These are phyloP conservation scores for Ophion ventricosus DNA, from an alignment of 2,888 invertebrate genomes.

Conservation along the genomic window DNA sequence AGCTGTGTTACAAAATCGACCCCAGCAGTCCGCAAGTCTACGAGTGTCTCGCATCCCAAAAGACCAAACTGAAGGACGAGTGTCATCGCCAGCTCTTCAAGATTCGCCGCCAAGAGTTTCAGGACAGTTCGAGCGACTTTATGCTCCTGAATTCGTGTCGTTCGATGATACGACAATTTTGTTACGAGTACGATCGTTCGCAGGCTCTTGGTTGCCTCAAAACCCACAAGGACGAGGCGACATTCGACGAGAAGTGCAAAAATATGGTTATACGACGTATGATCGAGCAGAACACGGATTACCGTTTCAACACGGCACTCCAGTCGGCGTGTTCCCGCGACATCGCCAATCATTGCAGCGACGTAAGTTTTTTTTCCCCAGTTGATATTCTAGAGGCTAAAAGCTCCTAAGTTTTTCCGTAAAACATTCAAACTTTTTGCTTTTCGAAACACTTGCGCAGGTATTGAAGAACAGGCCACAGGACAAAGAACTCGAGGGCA, in stretches of 20 bases:
- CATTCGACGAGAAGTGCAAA: constrained; percentile 93
- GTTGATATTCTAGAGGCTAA: background rate
- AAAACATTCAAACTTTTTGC: background rate
- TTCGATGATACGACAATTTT: constrained; percentile 93
- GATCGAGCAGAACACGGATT: constrained; percentile 95
- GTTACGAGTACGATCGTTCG: constrained; percentile 88
- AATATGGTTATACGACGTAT: constrained; percentile 93
- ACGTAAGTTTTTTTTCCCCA: constrained; percentile 77
- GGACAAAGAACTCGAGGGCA: constrained; percentile 92
- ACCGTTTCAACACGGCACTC: constrained; percentile 93
- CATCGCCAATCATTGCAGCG: constrained; percentile 89
- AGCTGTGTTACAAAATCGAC: constrained; percentile 88
- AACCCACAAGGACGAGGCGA: constrained; percentile 89
- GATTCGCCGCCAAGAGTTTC: constrained; percentile 93
- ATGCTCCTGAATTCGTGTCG: constrained; percentile 93
- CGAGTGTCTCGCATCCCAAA: constrained; percentile 88
- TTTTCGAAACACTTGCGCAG: constrained; percentile 56
- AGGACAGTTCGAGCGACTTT: constrained; percentile 94
- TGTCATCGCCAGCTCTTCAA: constrained; percentile 94
- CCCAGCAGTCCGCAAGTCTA: constrained; percentile 90
- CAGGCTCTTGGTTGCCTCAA: constrained; percentile 92
- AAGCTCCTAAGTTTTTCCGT: background rate
- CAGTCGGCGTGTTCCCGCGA: constrained; percentile 92
- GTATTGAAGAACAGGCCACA: constrained; percentile 76
- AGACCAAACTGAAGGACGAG: constrained; percentile 86